Conservation (phyloP, 2,113 vertebrate species). For the Oriolus oriolus region DNA sequence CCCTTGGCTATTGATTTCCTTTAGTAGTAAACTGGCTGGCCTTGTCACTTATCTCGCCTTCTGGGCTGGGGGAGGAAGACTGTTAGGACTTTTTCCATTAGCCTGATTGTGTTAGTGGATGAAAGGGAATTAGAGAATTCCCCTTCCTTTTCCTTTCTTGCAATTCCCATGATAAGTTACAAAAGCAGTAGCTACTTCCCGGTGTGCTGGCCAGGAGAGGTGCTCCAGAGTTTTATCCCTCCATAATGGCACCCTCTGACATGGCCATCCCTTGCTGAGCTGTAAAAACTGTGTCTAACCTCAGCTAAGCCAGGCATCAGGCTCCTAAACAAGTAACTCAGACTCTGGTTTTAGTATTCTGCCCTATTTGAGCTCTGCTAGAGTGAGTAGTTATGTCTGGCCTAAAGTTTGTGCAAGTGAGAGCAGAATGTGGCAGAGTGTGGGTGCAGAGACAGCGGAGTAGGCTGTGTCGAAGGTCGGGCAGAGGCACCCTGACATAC, state of each 20-base stretch:
- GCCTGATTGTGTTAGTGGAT: neutral
- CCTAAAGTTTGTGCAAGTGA: neutral
- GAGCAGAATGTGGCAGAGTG: neutral
- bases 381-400: neutral
- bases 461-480: neutral
- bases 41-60: neutral
- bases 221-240: neutral
- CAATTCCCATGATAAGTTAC: neutral
- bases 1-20: slow-evolving; percentile 28
- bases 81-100: slow-evolving; percentile 12
- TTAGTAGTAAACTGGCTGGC: slow-evolving; percentile 3
- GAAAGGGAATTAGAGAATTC: slow-evolving; percentile 7
- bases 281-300: neutral
- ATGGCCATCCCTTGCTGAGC: neutral
- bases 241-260: neutral
- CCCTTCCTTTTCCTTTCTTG: neutral
- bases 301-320: neutral
- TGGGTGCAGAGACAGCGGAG: neutral
- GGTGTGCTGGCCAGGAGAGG: neutral
- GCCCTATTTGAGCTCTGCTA: neutral
- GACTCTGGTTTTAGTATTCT: neutral
- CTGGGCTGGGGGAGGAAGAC: neutral
- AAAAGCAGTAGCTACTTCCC: neutral
- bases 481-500: neutral
- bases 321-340: neutral